Percentiles rank a stretch among this genome's conserved stretches.
These are phyloP conservation scores for Aphodius sticticus DNA, from an alignment of 2,888 invertebrate species.

Conservation along the genomic window DNA sequence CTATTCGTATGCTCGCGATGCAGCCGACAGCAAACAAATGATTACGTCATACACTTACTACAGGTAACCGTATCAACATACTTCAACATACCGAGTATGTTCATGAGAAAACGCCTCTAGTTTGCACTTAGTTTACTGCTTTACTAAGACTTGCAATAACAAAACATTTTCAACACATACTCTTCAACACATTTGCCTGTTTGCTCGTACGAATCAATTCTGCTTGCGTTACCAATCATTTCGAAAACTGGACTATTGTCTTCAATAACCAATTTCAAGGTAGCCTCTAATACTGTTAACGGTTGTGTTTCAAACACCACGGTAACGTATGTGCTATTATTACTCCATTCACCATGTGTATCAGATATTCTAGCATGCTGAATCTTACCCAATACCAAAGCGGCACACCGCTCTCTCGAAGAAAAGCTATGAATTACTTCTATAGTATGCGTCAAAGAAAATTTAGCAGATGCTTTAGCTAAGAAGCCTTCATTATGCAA, in stretches of 20 bases:
- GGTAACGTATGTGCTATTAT: constrained; percentile 16
- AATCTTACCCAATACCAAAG: constrained; percentile 40
- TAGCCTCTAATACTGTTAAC: constrained; percentile 21
- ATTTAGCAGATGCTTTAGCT: constrained; percentile 63
- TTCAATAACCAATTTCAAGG: constrained; percentile 14
- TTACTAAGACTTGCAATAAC: constrained; percentile 58
- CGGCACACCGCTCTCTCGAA: constrained; percentile 49
- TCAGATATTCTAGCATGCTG: constrained; percentile 20
- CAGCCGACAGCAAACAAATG: too few relatives aligned
- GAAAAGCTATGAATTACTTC: constrained; percentile 37
- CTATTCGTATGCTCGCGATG: too few relatives aligned
- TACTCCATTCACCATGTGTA: neutral
- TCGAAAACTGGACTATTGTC: constrained; percentile 50
- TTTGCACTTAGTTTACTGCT: neutral
- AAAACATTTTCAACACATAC: constrained; percentile 65
- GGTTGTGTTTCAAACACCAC: constrained; percentile 26
- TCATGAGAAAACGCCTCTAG: too few relatives aligned
- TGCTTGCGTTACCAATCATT: constrained; percentile 69
- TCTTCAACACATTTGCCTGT: constrained; percentile 63
- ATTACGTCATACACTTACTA: too few relatives aligned
- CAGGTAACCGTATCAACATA: too few relatives aligned
- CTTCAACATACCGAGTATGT: too few relatives aligned
- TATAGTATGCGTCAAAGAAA: constrained; percentile 55
- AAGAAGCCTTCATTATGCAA: constrained; percentile 61
- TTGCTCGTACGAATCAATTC: constrained; percentile 63